Conservation (phyloP, 2,888 invertebrate genomes). For the Blera fallax region DNA sequence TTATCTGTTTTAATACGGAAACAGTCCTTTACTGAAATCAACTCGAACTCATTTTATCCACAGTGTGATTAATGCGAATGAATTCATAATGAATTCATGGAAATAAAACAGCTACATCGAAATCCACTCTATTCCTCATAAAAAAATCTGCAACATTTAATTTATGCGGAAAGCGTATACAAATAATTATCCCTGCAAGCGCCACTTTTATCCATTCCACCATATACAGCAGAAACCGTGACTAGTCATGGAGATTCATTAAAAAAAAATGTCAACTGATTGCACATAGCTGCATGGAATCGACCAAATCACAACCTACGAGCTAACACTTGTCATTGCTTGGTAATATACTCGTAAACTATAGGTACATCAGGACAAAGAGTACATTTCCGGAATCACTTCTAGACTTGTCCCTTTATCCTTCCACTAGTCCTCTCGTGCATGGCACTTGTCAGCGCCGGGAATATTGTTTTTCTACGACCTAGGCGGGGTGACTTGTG, state of each 20-base stretch:
- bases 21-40: no score
- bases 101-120: background rate
- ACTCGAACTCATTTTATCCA: no score
- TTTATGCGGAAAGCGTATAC: background rate
- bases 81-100: background rate
- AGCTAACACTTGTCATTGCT: background rate
- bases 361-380: background rate
- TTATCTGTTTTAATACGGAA: no score
- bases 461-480: background rate
- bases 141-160: background rate
- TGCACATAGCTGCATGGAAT: conserved; percentile 1
- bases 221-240: conserved; percentile 14
- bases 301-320: background rate
- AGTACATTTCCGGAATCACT: background rate
- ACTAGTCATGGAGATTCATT: background rate
- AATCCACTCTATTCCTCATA: background rate
- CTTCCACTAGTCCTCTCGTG: background rate
- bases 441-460: background rate
- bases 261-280: conserved; percentile 11
- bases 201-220: background rate
- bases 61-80: background rate
- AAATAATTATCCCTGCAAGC: background rate
- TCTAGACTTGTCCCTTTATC: background rate
- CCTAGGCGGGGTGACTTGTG: background rate
- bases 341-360: background rate